Evolutionary conservation across 2,113 vertebrate species (phyloP).

Genomic region (Emydocephalus ijimae): DNA sequence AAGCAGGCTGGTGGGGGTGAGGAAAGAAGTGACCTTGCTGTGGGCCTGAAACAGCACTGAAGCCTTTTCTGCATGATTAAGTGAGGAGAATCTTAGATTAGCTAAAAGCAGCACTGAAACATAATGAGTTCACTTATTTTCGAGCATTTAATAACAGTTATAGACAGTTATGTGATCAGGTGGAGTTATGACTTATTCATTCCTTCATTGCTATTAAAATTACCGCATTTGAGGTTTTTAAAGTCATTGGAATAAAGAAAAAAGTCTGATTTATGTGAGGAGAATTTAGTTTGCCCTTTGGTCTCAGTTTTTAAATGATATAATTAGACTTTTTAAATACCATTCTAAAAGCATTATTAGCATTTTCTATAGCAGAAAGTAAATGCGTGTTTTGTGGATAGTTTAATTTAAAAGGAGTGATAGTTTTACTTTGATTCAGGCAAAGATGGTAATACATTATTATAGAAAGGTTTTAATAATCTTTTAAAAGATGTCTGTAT

Average conservation of each 20-base stretch:
- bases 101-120: conserved; percentile 82
- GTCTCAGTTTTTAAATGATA: conserved; percentile 90
- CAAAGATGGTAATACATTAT: conserved; percentile 78
- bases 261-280: conserved; percentile 92
- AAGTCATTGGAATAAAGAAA: conserved; percentile 85
- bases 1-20: conserved; percentile 54
- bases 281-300: conserved; percentile 91
- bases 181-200: conserved; percentile 85
- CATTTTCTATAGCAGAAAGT: conserved; percentile 84
- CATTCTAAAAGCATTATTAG: conserved; percentile 93
- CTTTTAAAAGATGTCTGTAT: conserved; percentile 64
- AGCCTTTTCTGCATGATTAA: conserved; percentile 82
- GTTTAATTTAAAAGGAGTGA: conserved; percentile 81
- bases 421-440: conserved; percentile 80
- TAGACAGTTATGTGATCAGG: conserved; percentile 87
- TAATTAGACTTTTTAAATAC: conserved; percentile 96
- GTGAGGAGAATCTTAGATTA: conserved; percentile 82
- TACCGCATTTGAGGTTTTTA: conserved; percentile 84
- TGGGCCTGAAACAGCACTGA: conserved; percentile 76
- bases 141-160: conserved; percentile 86
- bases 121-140: conserved; percentile 86
- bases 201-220: conserved; percentile 87
- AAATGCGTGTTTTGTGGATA: conserved; percentile 81
- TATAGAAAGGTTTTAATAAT: conserved; percentile 73
- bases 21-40: conserved; percentile 79